Evolutionary conservation across 1,140 invertebrate species (phyloP), one percentile per base, ranked within the genome.

Genomic region (Solenopsis fugax): DNA sequence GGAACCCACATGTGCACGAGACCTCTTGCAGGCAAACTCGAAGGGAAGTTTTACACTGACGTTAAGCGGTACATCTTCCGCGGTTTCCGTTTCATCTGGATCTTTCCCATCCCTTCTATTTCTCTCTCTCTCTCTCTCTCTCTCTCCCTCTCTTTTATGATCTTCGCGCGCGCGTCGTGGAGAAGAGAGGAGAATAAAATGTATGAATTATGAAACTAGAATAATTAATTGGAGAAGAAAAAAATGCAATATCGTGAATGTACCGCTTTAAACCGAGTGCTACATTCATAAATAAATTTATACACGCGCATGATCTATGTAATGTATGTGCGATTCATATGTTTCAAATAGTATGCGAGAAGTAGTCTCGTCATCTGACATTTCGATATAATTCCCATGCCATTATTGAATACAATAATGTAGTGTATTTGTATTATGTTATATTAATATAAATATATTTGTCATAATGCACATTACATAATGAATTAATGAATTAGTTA

Each of bases 151-250:
- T 41, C 41, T 41, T 41, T 62, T 60, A 37, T 60, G n/a, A n/a
- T 37, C 10, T 60, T 84, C 37, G 37, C 37, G 64, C n/a, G 41
- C 45, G 13, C 29, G 4, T n/a, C 12, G 24, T 41, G 4, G 13
- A 56, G 13, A 69, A 67, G 41, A 4, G 13, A 54, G 24, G 24
- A 41, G 12, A 62, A 48, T n/a, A 24, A 34, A 60, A 18, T 29
- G 24, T 24, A n/a, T 29, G 67, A 56, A 72, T 72, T 72, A 18
- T 13, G 69, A 84, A 60, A 75, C 41, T n/a, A 29, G 41, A 84
- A 62, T 84, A 84, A 75, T 84, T 84, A 82, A 82, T 60, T 62
- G 45, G 10, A 60, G 1, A 12, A 18, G 29, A 21, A 81, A 75
- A 73, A 60, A 60, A 48, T 24, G 21, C 56, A 82, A 45, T 48